Evolutionary conservation across 2,797 vertebrate species (phyloP).

Genomic region (Scolopax bukidnonensis): DNA sequence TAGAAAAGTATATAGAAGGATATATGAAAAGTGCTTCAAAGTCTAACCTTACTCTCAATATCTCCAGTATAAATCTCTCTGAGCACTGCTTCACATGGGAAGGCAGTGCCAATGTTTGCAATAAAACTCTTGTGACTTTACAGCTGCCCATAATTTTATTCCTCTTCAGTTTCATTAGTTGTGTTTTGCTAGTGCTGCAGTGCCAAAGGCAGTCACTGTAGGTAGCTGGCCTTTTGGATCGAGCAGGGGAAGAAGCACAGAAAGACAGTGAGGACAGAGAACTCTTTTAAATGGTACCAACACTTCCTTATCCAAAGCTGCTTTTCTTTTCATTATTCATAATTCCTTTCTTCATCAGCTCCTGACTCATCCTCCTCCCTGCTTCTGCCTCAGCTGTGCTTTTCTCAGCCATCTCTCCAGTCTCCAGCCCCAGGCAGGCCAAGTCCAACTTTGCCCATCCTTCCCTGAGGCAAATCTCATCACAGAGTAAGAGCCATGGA

Average conservation of each 20-base stretch:
- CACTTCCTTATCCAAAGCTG: not conserved
- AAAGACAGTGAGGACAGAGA: not conserved
- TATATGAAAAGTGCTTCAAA: not conserved
- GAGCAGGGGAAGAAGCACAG: not conserved
- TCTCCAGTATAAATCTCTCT: not conserved
- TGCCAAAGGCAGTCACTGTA: not conserved
- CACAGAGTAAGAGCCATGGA: not conserved
- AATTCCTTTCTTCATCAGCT: not conserved
- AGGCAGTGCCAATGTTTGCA: not conserved
- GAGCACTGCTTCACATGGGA: not conserved
- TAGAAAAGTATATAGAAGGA: not conserved
- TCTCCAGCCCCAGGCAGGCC: not conserved
- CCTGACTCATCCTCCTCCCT: not conserved
- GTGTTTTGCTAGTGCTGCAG: not conserved
- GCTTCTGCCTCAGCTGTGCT: not conserved
- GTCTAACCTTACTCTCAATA: not conserved
- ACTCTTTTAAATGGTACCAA: not conserved
- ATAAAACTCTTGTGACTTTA: not conserved
- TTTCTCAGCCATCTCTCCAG: not conserved
- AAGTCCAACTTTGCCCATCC: not conserved
- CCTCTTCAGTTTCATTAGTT: not conserved
- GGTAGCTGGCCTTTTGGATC: not conserved
- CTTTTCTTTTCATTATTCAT: not conserved
- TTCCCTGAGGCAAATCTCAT: not conserved
- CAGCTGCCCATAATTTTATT: not conserved